Evolutionary conservation across 2,797 vertebrate species (phyloP), one percentile per base, ranked within the genome.

Genomic region (Anguilla megastoma): DNA sequence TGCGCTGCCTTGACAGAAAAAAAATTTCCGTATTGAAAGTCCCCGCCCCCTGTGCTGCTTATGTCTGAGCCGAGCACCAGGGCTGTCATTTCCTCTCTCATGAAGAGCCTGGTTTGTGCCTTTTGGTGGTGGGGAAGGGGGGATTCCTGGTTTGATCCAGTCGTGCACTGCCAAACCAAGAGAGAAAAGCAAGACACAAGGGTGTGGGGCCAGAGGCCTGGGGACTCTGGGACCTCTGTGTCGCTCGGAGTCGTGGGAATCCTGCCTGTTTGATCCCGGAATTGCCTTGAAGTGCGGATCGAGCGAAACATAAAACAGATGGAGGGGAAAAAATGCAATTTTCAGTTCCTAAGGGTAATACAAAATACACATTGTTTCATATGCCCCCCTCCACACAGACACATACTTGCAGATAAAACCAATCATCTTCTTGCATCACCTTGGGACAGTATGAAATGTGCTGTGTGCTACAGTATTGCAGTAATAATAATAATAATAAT

Each of bases 81-180:
- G 9, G 50, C 3, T 21, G 24, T 12, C 45, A 45, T 80, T 45
- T 16, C 8, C 14, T 80, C 41, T 21, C 41, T 0, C 76, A 24
- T 8, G n/a, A 80, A 45, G 18, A 45, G 30, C 76, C 76, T 85
- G 88, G 63, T 69, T 69, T 69, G 63, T 69, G 24, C 63, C 6
- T 6, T 69, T 69, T 69, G 24, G 8, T 84, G 89, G 85, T 82
- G 27, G 66, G 66, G 66, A n/a, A 5, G 66, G 9, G 69, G 27
- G 83, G 87, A 30, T 74, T 87, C 89, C 56, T 21, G 41, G 85
- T 66, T 86, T 85, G 80, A 69, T 85, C 58, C 60, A 74, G 87
- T 80, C 50, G 85, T 87, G 71, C 86, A 66, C 88, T 58, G 85
- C 36, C 87, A 83, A 60, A 52, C 36, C 60, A 12, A 30, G 63